phyloP scores from a whole-genome alignment of 64 coral and sea anemone species.

The Porites australiensis region DNA sequence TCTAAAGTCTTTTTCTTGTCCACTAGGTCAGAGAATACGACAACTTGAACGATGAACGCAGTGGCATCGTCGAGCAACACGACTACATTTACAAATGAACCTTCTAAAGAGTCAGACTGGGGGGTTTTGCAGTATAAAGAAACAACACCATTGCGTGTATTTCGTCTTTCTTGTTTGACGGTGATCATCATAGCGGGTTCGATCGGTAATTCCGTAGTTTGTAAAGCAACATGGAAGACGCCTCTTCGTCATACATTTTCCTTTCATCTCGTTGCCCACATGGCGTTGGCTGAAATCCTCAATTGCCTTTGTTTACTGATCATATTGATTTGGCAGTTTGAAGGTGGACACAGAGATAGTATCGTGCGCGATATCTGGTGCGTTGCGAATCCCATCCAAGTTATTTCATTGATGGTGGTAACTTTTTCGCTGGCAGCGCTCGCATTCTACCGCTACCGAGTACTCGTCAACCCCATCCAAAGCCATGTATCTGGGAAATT shows the following conservation, averaged over 20 bases:
- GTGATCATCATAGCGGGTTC: conserved; percentile 11
- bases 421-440: too few relatives aligned
- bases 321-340: neutral
- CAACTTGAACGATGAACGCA: too few relatives aligned
- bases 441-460: too few relatives aligned
- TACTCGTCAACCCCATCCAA: too few relatives aligned
- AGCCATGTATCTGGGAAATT: too few relatives aligned
- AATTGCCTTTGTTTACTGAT: neutral
- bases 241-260: conserved; percentile 30
- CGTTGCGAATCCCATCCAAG: neutral
- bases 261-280: conserved; percentile 48
- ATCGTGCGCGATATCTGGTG: conserved; percentile 30
- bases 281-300: conserved; percentile 59
- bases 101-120: neutral
- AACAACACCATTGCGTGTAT: neutral
- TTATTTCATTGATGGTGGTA: too few relatives aligned
- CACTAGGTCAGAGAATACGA: too few relatives aligned
- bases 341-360: neutral
- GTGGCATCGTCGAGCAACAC: neutral
- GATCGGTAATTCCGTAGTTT: conserved; percentile 55
- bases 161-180: neutral
- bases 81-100: neutral
- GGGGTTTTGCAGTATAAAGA: conserved; percentile 6
- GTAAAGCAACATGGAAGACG: conserved; percentile 27
- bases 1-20: too few relatives aligned